Evolutionary conservation across 92 coral and sea anemone species (phyloP).

Genomic region (Actinostola sp.): DNA sequence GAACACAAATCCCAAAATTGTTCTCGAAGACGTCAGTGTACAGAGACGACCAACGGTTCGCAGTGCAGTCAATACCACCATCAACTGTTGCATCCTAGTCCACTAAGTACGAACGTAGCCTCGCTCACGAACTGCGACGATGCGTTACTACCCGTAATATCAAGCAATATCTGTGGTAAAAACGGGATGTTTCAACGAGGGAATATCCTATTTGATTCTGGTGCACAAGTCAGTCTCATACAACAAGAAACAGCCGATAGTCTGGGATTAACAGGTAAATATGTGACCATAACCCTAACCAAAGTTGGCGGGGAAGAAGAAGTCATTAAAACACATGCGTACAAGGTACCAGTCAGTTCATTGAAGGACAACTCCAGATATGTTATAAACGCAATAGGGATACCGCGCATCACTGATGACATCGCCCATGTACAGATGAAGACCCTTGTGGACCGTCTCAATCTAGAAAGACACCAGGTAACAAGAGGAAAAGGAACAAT

Average conservation of each 20-base stretch:
- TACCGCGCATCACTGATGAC: slow-evolving; percentile 51
- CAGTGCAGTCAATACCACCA: slow-evolving; percentile 32
- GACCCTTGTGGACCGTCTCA: neutral
- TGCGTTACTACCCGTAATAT: slow-evolving; percentile 50
- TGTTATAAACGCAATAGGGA: slow-evolving; percentile 40
- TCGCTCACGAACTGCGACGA: slow-evolving; percentile 19
- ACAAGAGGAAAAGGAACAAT: slow-evolving; percentile 51
- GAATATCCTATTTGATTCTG: slow-evolving; percentile 20
- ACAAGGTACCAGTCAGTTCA: slow-evolving; percentile 42
- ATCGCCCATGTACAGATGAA: neutral
- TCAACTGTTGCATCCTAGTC: slow-evolving; percentile 19
- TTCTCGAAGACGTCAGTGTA: slow-evolving; percentile 35
- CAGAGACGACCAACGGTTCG: slow-evolving; percentile 28
- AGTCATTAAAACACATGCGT: slow-evolving; percentile 39
- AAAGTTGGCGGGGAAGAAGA: slow-evolving; percentile 79
- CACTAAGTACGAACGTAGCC: slow-evolving; percentile 20
- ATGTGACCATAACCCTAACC: slow-evolving; percentile 46
- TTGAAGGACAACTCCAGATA: slow-evolving; percentile 4
- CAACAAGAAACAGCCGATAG: too few species aligned
- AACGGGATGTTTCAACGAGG: slow-evolving; percentile 34
- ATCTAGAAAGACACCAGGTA: slow-evolving; percentile 29
- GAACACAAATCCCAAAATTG: slow-evolving; percentile 32
- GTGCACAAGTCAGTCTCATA: slow-evolving; percentile 24
- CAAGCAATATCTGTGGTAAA: slow-evolving; percentile 30
- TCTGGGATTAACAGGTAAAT: slow-evolving; percentile 41